Percentiles rank a stretch among this genome's conserved stretches.
phyloP scores from a whole-genome alignment of 2,113 vertebrate genomes.

The Mustela lutreola region DNA sequence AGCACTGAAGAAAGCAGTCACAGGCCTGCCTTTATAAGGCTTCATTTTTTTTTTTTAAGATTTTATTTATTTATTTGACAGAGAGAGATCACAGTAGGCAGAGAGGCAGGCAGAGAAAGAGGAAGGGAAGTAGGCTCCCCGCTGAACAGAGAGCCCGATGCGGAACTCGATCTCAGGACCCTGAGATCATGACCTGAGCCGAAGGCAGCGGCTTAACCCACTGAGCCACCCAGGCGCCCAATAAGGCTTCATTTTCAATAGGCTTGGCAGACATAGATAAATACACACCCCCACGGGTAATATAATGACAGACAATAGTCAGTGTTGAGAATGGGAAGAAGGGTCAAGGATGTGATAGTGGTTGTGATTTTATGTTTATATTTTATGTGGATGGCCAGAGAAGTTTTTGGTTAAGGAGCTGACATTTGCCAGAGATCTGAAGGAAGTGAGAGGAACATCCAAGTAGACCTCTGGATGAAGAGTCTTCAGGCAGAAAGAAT shows the following conservation, averaged over 20 bases:
- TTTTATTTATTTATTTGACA: too few species aligned
- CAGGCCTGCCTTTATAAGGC: background rate
- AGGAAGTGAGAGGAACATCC: background rate
- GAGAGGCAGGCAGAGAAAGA: too few species aligned
- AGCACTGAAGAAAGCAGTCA: background rate
- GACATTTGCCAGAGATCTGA: background rate
- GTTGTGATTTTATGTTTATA: background rate
- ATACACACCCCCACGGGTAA: background rate
- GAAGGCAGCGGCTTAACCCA: too few species aligned
- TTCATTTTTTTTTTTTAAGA: background rate
- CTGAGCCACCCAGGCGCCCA: too few species aligned
- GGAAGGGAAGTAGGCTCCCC: too few species aligned
- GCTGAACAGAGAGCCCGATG: too few species aligned
- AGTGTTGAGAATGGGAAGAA: background rate
- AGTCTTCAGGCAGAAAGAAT: background rate
- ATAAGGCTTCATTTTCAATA: background rate
- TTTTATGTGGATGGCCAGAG: background rate
- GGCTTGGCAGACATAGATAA: background rate
- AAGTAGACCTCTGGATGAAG: background rate
- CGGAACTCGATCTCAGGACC: too few species aligned
- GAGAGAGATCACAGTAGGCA: too few species aligned
- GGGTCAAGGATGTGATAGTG: background rate
- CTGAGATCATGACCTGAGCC: too few species aligned
- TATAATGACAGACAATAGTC: background rate
- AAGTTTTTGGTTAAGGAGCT: conserved; percentile 8